Base-by-base conservation (phyloP, 2,888 invertebrate species). In the Fragum sueziense region DNA sequence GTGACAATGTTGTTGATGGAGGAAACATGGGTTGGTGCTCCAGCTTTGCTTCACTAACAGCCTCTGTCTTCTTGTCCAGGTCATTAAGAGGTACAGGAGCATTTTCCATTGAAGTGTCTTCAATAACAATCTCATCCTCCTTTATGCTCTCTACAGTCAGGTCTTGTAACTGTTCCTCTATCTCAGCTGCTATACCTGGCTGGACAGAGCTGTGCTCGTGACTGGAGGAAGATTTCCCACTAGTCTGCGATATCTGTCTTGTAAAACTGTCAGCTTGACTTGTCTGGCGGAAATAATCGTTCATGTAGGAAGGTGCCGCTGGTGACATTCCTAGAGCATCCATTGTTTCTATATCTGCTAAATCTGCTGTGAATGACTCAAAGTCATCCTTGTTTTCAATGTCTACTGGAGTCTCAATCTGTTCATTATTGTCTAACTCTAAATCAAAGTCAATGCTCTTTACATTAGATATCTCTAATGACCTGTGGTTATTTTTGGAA, bases 301-400 rank as follows among this genome's bases (percentile, higher is more conserved):
- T 80, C 79, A 84, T 79, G 22, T 68, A 81, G 1, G 84, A 84
- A 9, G 82, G 67, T 9, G 79, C 74, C n/a, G 84, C 84, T 47
- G 87, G 85, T 9, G 87, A 87, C 75, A 87, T 82, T 47, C 87
- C 85, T 9, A 86, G 76, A 41, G 84, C 85, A 74, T 84, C 82
- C 67, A 86, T 62, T 70, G 83, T 80, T 62, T 85, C 87, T 25
- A 79, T 78, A 41, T 84, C 85, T 11, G 80, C 84, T 37, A 74
- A 79, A 67, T 89, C 88, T 7, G 90, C 90, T 25, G 90, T 90
- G 72, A 90, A 90, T 22, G 89, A 88, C 79, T 90, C 90, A 88
- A 90, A 90, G 59, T 86, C 82, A 65, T 90, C 90, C 67, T 88
- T 88, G 61, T 82, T 85, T 71, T 85, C 85, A 20, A 86, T 76